A percentile compares a stretch with the other conserved stretches of the same genome.
Evolutionary conservation across 2,797 vertebrate genomes (phyloP).

Genomic region (Argyrosomus regius): DNA sequence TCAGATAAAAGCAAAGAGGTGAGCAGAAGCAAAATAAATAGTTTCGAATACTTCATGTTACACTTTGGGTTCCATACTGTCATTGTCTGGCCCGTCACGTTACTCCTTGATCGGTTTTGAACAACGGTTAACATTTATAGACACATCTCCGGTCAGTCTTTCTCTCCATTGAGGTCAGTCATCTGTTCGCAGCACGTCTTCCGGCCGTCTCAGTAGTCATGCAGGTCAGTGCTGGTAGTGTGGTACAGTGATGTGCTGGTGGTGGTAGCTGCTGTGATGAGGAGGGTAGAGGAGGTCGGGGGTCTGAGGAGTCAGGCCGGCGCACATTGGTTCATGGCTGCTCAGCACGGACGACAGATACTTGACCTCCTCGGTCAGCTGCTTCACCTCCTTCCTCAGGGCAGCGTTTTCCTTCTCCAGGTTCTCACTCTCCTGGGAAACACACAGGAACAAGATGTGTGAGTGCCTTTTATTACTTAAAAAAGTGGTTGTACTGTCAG

Average conservation of each 20-base stretch:
- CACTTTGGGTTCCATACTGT: constrained; percentile 49
- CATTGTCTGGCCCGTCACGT: constrained; percentile 33
- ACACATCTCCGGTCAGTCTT: constrained; percentile 58
- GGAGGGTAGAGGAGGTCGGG: constrained; percentile 89
- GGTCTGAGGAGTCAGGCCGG: constrained; percentile 83
- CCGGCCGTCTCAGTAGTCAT: constrained; percentile 26
- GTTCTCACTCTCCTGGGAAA: constrained; percentile 93
- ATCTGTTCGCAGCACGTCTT: constrained; percentile 53
- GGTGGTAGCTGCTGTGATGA: constrained; percentile 89
- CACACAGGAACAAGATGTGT: constrained; percentile 16
- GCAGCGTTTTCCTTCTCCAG: constrained; percentile 95
- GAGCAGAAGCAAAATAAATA: constrained; percentile 77
- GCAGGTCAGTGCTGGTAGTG: constrained; percentile 92
- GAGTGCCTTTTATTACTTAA: background rate
- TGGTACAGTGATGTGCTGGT: constrained; percentile 91
- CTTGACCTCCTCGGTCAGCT: constrained; percentile 94
- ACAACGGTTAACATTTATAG: constrained; percentile 31
- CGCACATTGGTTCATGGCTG: constrained; percentile 93
- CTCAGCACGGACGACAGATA: constrained; percentile 92
- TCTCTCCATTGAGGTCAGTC: constrained; percentile 72
- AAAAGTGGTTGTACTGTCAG: too few relatives aligned
- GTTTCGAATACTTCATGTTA: constrained; percentile 50
- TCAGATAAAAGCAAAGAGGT: constrained; percentile 53
- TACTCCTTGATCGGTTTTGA: constrained; percentile 28
- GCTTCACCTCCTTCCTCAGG: constrained; percentile 95